phyloP scores from a whole-genome alignment of 2,797 vertebrate species.

The Muscicapa comitata region DNA sequence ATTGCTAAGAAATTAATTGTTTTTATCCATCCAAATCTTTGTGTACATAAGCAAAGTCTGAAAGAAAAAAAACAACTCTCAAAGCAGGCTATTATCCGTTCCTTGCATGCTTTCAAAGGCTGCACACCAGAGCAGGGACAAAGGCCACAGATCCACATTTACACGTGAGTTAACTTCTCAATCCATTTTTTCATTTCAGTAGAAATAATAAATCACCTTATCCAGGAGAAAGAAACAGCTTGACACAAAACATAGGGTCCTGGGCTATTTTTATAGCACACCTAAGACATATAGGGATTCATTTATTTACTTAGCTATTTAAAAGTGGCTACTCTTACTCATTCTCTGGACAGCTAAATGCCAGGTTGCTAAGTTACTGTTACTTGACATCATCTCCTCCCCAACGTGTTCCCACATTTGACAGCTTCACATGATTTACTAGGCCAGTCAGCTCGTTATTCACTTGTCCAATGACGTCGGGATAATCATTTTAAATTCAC shows the following conservation, averaged over 20 bases:
- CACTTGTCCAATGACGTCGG: slow-evolving; percentile 73
- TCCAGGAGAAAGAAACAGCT: slow-evolving; percentile 60
- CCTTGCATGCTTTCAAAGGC: slow-evolving; percentile 39
- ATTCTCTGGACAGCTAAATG: slow-evolving; percentile 76
- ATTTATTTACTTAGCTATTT: slow-evolving; percentile 75
- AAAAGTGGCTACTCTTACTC: slow-evolving; percentile 72
- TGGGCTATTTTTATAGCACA: slow-evolving; percentile 70
- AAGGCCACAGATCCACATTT: slow-evolving; percentile 61
- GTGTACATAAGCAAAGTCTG: neutral
- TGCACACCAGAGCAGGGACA: slow-evolving; percentile 13
- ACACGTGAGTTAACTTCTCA: slow-evolving; percentile 66
- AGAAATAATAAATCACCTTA: slow-evolving; percentile 73
- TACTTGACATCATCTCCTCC: slow-evolving; percentile 84
- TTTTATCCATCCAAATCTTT: slow-evolving; percentile 23
- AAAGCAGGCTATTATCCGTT: slow-evolving; percentile 37
- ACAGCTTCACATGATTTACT: slow-evolving; percentile 80
- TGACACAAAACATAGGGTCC: slow-evolving; percentile 64
- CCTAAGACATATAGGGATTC: slow-evolving; percentile 65
- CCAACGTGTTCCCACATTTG: slow-evolving; percentile 76
- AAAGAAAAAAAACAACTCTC: neutral
- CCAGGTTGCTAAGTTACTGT: slow-evolving; percentile 84
- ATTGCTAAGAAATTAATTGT: slow-evolving; percentile 19
- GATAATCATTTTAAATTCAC: slow-evolving; percentile 78
- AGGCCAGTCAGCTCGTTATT: slow-evolving; percentile 73
- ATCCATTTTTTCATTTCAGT: slow-evolving; percentile 64